phyloP scores from a whole-genome alignment of 1,140 invertebrate species.

The Drosophila kanapiae region DNA sequence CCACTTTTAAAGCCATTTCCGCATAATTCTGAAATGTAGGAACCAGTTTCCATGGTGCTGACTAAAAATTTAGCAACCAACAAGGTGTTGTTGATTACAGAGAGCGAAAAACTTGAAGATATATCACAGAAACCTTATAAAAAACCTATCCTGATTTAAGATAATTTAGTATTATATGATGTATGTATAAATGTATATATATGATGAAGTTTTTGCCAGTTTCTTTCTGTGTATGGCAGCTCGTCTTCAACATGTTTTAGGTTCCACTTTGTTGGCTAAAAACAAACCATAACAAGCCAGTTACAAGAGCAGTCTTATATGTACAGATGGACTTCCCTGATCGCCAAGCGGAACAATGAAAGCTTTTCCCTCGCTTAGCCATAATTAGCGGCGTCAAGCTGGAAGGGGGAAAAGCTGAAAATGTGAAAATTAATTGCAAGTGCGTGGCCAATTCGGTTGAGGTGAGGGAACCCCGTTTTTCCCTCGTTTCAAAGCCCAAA shows the following conservation, averaged over 20 bases:
- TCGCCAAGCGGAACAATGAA: constrained; percentile 63
- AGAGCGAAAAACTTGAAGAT: background rate
- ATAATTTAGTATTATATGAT: background rate
- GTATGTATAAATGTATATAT: background rate
- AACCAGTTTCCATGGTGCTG: constrained; percentile 65
- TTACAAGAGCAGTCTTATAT: constrained; percentile 35
- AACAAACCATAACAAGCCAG: constrained; percentile 45
- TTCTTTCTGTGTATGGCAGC: constrained; percentile 18
- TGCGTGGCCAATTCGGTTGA: constrained; percentile 44
- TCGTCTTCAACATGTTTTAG: constrained; percentile 54
- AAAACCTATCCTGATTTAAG: no score
- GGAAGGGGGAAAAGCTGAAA: constrained; percentile 37
- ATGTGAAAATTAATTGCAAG: constrained; percentile 70
- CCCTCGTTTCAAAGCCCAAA: constrained; percentile 46
- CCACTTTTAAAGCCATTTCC: constrained; percentile 67
- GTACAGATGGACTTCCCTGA: constrained; percentile 23
- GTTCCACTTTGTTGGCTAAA: constrained; percentile 72
- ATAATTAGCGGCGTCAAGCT: constrained; percentile 55
- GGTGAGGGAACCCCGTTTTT: constrained; percentile 20
- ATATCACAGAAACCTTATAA: rapidly evolving
- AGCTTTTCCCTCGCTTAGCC: constrained; percentile 53
- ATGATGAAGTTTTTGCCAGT: no score
- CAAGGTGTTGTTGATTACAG: constrained; percentile 22
- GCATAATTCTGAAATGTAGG: constrained; percentile 72
- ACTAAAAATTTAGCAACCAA: constrained; percentile 51